Percentiles rank a stretch among this genome's conserved stretches.
Evolutionary conservation across 2,797 vertebrate species (phyloP).

Genomic region (Emydoidea blandingii): DNA sequence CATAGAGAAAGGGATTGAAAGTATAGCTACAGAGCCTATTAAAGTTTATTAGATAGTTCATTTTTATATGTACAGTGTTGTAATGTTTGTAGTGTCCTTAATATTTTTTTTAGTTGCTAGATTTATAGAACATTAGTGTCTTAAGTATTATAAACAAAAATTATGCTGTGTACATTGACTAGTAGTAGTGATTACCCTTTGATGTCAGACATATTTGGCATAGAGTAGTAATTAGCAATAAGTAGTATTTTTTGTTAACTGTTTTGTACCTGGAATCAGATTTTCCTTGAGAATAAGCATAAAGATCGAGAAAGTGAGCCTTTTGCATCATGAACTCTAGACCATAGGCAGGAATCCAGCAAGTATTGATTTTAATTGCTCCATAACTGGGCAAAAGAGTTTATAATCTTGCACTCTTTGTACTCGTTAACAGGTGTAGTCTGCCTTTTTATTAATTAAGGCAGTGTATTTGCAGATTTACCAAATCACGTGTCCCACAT

Average conservation of each 20-base stretch:
- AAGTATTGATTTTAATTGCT: background rate
- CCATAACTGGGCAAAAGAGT: background rate
- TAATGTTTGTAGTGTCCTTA: background rate
- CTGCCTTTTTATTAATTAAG: background rate
- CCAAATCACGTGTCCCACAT: no score
- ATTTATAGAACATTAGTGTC: background rate
- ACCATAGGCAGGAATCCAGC: background rate
- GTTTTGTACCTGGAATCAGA: background rate
- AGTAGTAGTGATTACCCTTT: background rate
- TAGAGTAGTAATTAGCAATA: background rate
- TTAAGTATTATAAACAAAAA: background rate
- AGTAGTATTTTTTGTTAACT: background rate
- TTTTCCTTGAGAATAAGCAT: background rate
- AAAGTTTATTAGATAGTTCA: background rate
- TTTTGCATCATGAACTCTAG: background rate
- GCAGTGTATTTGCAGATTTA: background rate
- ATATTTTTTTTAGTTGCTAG: background rate
- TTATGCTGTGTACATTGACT: background rate
- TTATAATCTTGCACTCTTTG: background rate
- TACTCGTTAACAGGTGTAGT: background rate
- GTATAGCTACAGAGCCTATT: background rate
- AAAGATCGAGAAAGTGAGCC: background rate
- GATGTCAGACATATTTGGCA: background rate
- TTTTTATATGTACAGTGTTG: background rate
- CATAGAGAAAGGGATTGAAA: background rate